Conservation (phyloP, 2,113 vertebrate species). For the Perca fluviatilis region DNA sequence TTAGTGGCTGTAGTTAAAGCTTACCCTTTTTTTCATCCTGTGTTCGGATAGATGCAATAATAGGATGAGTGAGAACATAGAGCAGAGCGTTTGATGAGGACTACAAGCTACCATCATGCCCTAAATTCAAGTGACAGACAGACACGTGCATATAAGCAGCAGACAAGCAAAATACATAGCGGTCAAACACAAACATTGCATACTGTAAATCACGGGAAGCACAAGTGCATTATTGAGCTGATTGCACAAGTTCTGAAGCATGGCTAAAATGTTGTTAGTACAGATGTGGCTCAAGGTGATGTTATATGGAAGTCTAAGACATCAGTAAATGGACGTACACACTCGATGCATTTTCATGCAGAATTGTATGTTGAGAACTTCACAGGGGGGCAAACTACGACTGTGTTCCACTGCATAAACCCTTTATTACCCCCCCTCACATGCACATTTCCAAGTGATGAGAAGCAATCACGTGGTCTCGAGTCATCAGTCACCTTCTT, state of each 20-base stretch:
- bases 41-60: constrained; percentile 50
- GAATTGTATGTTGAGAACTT: not conserved
- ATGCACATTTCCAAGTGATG: constrained; percentile 25
- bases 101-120: constrained; percentile 34
- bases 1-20: constrained; percentile 6
- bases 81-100: constrained; percentile 35
- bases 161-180: not conserved
- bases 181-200: not conserved
- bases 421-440: constrained; percentile 20
- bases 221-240: not conserved
- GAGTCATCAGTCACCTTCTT: constrained; percentile 48
- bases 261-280: too few species aligned
- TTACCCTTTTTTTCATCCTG: constrained; percentile 45
- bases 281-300: not conserved
- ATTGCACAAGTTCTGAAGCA: not conserved
- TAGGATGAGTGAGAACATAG: constrained; percentile 36
- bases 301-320: not conserved
- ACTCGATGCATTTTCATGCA: not conserved
- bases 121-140: constrained; percentile 41
- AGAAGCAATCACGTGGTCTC: not conserved
- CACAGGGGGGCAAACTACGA: not conserved
- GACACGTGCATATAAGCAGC: constrained; percentile 18
- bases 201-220: not conserved
- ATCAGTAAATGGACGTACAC: not conserved
- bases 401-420: constrained; percentile 1